phyloP scores from a whole-genome alignment of 2,797 vertebrate genomes.

The Anas flavirostris region DNA sequence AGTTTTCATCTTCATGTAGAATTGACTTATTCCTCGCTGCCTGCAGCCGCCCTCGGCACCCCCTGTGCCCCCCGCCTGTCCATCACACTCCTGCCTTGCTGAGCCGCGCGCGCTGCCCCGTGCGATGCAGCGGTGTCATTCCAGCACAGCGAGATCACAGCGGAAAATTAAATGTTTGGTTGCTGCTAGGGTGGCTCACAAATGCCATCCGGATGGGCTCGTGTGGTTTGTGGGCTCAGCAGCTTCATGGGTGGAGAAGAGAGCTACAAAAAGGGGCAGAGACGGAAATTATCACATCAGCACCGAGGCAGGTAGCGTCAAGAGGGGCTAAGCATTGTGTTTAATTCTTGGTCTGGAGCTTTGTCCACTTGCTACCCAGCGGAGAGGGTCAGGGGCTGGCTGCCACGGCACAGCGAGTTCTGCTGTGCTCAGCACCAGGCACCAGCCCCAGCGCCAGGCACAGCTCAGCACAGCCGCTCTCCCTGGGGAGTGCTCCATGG shows the following conservation, averaged over 20 bases:
- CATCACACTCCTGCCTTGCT: no score
- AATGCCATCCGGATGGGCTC: no score
- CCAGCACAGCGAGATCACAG: neutral
- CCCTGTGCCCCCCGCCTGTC: neutral
- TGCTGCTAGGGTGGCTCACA: neutral
- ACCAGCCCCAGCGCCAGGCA: neutral
- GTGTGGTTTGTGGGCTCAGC: neutral
- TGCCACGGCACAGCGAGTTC: no score
- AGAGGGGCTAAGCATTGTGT: accelerated
- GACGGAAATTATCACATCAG: accelerated
- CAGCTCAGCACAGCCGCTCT: accelerated
- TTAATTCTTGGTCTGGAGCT: accelerated
- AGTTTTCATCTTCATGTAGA: neutral
- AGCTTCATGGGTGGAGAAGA: accelerated
- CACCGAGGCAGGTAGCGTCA: neutral
- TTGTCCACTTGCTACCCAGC: neutral
- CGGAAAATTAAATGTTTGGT: accelerated
- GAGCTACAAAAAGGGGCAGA: accelerated
- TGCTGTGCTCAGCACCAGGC: no score
- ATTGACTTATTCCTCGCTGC: accelerated
- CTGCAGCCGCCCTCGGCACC: neutral
- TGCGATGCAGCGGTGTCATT: accelerated
- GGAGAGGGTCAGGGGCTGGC: no score
- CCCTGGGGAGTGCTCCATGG: accelerated
- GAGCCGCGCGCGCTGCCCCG: neutral